Evolutionary conservation across 2,888 invertebrate species (phyloP), one percentile per base, ranked within the genome.

Genomic region (Acrobasis consociella): DNA sequence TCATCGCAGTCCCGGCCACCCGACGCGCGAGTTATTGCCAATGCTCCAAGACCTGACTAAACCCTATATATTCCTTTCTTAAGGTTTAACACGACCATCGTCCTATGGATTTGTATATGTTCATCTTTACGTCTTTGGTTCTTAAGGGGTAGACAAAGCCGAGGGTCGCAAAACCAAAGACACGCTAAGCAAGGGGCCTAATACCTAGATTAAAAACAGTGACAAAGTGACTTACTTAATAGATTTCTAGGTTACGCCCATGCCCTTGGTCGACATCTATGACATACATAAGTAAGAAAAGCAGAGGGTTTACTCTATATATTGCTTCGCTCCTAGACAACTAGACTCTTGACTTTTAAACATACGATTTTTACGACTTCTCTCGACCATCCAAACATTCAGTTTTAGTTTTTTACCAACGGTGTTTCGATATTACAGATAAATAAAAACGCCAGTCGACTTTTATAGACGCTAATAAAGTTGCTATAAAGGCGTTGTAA

Each of bases 1-100:
- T 86, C 83, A 81, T 81, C 85, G 79, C 67, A 67, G 67, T 69
- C 66, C 69, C 69, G 85, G 82, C 90, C 89, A 81, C 89, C 89
- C 83, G 87, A 88, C 75, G 87, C 76, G 89, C 86, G 72, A 87
- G 81, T 86, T 85, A 87, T 86, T 70, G 74, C 74, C 65, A 67
- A 70, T 79, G 79, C 74, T 76, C 71, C 69, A 71, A 66, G 69
- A 76, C 69, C 65, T 80, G 87, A 86, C 86, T 76, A 70, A 72
- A 64, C 72, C 72, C 77, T 74, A 84, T 80, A 78, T 73, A 66
- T 73, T 71, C 71, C 66, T 66, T 68, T 66, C 67, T 62, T 46
- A 1, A 46, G 46, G 46, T 10, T 46, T 9, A 13, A 10, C n/a
- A 46, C 13, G 7, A 46, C 46, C 13, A 46, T 5, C 46, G 3